Conservation (phyloP, 2,113 vertebrate genomes). For the Corythornis madagascariensis region DNA sequence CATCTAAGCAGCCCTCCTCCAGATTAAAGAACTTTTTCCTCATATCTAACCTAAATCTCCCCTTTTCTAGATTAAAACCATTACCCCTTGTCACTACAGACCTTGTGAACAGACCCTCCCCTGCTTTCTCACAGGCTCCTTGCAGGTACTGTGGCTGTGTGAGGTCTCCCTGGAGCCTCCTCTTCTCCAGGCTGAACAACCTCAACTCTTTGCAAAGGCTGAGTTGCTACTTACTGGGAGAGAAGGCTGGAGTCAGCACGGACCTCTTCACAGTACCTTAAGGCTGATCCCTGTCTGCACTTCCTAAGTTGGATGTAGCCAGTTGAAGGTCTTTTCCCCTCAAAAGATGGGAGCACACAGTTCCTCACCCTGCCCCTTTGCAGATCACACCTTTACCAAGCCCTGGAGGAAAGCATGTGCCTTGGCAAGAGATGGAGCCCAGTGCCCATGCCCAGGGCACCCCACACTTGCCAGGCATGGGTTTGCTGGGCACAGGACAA, state of each 20-base stretch:
- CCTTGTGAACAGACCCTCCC: background rate
- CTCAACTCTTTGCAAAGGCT: background rate
- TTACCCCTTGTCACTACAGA: rapidly evolving
- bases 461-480: no score
- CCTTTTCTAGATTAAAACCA: background rate
- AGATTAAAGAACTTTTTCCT: background rate
- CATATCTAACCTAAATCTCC: background rate
- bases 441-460: rapidly evolving
- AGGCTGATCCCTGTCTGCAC: background rate
- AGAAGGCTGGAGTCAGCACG: background rate
- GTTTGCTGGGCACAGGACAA: background rate
- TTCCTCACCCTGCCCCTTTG: background rate
- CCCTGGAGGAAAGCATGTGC: background rate
- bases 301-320: background rate
- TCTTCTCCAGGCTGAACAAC: background rate
- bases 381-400: background rate
- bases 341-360: background rate
- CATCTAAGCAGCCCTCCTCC: background rate
- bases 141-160: background rate
- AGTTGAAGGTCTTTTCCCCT: background rate
- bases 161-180: background rate
- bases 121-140: background rate
- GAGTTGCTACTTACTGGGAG: background rate
- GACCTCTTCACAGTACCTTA: background rate
- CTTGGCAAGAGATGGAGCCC: rapidly evolving